A percentile compares a stretch with the other conserved stretches of the same genome.
Conservation (phyloP, 92 coral and sea anemone species). For the Porites cylindrica region DNA sequence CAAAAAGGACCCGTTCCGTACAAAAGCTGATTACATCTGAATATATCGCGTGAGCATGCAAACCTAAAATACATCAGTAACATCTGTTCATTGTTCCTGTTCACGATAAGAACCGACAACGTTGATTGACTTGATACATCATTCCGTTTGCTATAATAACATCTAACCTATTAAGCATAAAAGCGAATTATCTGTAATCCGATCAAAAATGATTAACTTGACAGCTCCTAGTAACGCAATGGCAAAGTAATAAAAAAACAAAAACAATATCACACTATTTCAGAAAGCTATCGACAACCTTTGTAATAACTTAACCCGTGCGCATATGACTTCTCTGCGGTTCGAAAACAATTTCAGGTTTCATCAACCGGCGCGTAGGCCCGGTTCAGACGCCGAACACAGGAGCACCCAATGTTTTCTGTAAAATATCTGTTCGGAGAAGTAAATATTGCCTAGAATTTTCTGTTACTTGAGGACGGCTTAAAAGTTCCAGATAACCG, state of each 20-base stretch:
- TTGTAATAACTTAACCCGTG: too few species aligned
- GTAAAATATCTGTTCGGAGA: too few species aligned
- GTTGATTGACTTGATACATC: background rate
- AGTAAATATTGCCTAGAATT: too few species aligned
- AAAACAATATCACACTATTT: too few species aligned
- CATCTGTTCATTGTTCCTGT: background rate
- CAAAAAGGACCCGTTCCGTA: background rate
- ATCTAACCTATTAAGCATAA: background rate
- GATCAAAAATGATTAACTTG: background rate
- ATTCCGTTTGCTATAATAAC: background rate
- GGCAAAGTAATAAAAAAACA: background rate
- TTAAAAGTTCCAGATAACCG: too few species aligned
- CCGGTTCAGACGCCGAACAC: too few species aligned
- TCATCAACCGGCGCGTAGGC: too few species aligned
- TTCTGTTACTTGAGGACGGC: too few species aligned
- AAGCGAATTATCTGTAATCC: background rate
- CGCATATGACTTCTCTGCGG: too few species aligned
- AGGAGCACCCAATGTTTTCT: too few species aligned
- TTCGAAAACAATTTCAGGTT: too few species aligned
- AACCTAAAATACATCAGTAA: background rate
- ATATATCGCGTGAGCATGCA: background rate
- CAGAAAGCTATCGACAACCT: too few species aligned
- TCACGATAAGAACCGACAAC: background rate
- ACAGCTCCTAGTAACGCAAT: background rate
- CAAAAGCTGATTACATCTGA: slow-evolving; percentile 1